phyloP scores from a whole-genome alignment of 1,140 invertebrate species.

The Sipha flava region DNA sequence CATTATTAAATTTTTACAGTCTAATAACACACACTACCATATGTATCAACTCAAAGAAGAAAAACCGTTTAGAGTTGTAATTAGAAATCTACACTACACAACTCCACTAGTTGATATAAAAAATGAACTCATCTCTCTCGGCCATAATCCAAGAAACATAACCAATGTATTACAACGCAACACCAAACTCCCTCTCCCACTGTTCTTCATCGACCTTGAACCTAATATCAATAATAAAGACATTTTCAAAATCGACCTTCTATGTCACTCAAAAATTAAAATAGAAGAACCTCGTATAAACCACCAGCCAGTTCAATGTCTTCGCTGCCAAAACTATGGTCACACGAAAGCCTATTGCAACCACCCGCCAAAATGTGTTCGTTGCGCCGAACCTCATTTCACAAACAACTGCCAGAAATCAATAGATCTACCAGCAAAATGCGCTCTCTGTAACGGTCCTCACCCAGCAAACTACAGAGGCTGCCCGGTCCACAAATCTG shows the following conservation, averaged over 20 bases:
- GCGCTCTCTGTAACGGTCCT: not conserved
- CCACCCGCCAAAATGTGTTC: not conserved
- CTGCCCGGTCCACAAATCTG: not conserved
- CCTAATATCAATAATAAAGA: slow-evolving; percentile 3
- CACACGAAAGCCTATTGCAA: not conserved
- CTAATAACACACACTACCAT: too few relatives aligned
- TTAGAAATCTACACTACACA: too few relatives aligned
- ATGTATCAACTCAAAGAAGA: too few relatives aligned
- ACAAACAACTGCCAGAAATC: too few relatives aligned
- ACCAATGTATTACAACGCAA: not conserved
- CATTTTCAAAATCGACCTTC: not conserved
- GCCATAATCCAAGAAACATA: not conserved
- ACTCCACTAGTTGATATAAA: not conserved
- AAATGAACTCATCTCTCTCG: not conserved
- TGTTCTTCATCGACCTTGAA: not conserved
- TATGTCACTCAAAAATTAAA: not conserved
- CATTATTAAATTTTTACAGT: not conserved
- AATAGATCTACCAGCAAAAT: not conserved
- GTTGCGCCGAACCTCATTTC: not conserved
- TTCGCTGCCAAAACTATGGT: not conserved
- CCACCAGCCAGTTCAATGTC: not conserved
- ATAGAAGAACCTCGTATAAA: not conserved
- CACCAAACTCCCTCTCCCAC: not conserved
- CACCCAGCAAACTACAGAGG: not conserved
- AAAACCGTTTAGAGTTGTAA: too few relatives aligned